Percentiles rank a stretch among this genome's conserved stretches.
Conservation (phyloP, 2,113 vertebrate genomes). For the Embiotoca jacksoni region DNA sequence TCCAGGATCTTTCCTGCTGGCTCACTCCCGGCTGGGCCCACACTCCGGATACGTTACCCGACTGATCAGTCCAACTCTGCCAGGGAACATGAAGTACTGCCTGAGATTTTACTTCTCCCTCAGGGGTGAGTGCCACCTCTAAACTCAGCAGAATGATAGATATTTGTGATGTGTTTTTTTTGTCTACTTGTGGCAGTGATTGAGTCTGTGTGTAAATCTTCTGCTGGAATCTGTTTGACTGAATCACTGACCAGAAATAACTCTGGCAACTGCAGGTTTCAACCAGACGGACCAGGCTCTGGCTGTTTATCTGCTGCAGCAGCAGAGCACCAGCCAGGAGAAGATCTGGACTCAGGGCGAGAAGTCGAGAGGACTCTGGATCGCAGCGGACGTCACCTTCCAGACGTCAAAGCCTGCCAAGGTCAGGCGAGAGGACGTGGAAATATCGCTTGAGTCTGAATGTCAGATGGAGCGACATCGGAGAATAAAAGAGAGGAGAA, state of each 20-base stretch:
- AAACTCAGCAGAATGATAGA: background rate
- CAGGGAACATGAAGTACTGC: constrained; percentile 92
- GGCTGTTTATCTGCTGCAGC: constrained; percentile 89
- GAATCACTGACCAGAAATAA: constrained; percentile 36
- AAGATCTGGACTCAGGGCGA: constrained; percentile 93
- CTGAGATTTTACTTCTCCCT: constrained; percentile 92
- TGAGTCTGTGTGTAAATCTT: constrained; percentile 4
- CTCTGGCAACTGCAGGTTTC: constrained; percentile 82
- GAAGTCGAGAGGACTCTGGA: constrained; percentile 90
- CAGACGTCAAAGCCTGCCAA: constrained; percentile 89
- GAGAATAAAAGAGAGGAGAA: background rate
- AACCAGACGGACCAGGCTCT: constrained; percentile 90
- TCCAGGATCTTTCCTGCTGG: constrained; percentile 92
- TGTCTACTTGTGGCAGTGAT: background rate
- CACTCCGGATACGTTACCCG: constrained; percentile 88
- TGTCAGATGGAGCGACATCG: background rate
- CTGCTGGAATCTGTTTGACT: constrained; percentile 24
- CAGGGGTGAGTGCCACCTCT: constrained; percentile 71
- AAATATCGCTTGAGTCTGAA: background rate
- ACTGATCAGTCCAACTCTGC: constrained; percentile 87
- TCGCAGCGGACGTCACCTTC: constrained; percentile 89
- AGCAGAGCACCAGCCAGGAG: constrained; percentile 87
- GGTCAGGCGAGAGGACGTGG: constrained; percentile 79
- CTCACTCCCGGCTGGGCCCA: constrained; percentile 87
- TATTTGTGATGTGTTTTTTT: background rate